These are phyloP conservation scores for Balanococcus diminutus DNA, from an alignment of 2,888 invertebrate genomes.

Conservation along the genomic window DNA sequence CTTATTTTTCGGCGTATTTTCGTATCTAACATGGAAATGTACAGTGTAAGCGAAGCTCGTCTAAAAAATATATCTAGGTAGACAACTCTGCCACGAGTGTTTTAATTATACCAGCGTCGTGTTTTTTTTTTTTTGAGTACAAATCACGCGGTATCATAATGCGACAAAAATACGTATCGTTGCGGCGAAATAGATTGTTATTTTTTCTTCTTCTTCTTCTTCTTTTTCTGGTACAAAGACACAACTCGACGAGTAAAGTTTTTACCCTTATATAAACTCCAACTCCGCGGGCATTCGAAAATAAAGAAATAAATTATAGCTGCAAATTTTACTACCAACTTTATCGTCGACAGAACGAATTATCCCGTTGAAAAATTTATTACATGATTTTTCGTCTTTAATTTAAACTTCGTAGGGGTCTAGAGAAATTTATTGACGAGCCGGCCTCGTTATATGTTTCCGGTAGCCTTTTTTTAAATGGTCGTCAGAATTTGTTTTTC, in stretches of 20 bases:
- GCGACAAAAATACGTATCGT: background rate
- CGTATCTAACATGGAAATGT: background rate
- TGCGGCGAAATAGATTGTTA: background rate
- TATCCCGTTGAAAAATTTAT: slow-evolving; percentile 16
- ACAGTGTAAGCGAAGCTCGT: background rate
- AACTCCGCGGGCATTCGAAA: slow-evolving; percentile 2
- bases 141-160: background rate
- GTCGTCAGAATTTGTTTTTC: background rate
- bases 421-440: background rate
- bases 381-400: slow-evolving; percentile 17
- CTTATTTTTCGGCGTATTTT: background rate
- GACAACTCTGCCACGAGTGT: background rate
- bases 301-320: background rate
- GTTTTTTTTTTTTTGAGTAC: too few species aligned
- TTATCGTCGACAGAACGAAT: slow-evolving; percentile 22
- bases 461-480: background rate
- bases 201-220: background rate
- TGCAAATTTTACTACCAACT: background rate
- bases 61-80: too few species aligned
- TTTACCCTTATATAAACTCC: background rate
- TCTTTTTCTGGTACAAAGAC: background rate
- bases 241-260: background rate
- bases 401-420: slow-evolving; percentile 17
- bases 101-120: background rate
- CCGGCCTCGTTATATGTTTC: slow-evolving; percentile 3